Evolutionary conservation across 1,140 invertebrate species (phyloP), one percentile per base, ranked within the genome.

Genomic region (Bursaphelenchus mucronatus): DNA sequence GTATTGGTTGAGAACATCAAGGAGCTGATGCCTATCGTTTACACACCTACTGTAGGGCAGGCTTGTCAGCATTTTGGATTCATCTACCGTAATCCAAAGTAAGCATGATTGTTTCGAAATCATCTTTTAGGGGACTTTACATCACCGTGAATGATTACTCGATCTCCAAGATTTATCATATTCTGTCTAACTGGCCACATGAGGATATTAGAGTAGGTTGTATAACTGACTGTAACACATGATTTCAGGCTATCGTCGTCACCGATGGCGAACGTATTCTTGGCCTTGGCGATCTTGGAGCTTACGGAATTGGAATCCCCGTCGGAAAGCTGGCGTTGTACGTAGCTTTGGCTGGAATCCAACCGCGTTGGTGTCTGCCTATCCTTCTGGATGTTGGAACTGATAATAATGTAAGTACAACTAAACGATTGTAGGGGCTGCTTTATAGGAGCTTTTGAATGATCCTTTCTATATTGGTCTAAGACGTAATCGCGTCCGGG

Each of bases 31-130:
- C 95, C 95, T 0, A 90, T 97, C 76, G 91, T 97, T 3, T 98
- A 98, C 82, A 97, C 94, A 0, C 94, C 95, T 0, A 95, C 92
- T 7, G 95, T 98, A 10, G 95, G 95, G 0, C 84, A 91, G 70
- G 94, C 94, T 0, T 98, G 95, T 82, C 93, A 96, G 83, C 90
- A 94, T 75, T 98, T 94, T 80, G 93, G 94, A 41, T 86, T 94
- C 39, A 91, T 96, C 77, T 97, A 92, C 80, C 86, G 91, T 57
- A 86, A 92, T 82, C 94, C 94, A 0, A 88, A 91, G 85, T 86
- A 72, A 64, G 57, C 15, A 39, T 11, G 13, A 39, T n/a, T 55
- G n/a, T 43, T 1, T 55, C 54, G n/a, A 30, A n/a, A n/a, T 55
- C 6, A 15, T 55, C 13, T 55, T n/a, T 44, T 55, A 84, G 84